A percentile compares a stretch with the other conserved stretches of the same genome.
These are phyloP conservation scores for Bursaphelenchus mucronatus DNA, from an alignment of 1,140 invertebrate species.

Conservation along the genomic window DNA sequence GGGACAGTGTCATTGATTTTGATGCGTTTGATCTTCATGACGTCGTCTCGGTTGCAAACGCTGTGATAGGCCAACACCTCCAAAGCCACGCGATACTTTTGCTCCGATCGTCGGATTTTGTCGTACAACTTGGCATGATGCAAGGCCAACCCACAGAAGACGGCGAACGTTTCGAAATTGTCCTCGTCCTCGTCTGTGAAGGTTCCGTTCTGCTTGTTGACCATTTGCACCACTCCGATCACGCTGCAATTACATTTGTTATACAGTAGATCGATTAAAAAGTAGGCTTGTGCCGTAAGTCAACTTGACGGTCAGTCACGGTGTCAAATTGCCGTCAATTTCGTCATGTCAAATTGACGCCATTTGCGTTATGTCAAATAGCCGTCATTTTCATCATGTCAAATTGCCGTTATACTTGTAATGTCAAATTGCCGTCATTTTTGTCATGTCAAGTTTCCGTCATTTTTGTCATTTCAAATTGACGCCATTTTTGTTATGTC, in stretches of 20 bases:
- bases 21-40: slow-evolving; percentile 64
- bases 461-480: too few relatives aligned
- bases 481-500: too few relatives aligned
- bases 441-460: too few relatives aligned
- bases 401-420: too few relatives aligned
- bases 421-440: too few relatives aligned
- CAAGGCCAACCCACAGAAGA: slow-evolving; percentile 77
- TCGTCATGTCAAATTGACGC: too few relatives aligned
- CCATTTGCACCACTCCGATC: slow-evolving; percentile 81
- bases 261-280: neutral
- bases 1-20: slow-evolving; percentile 54
- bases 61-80: slow-evolving; percentile 80
- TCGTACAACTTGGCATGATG: slow-evolving; percentile 80
- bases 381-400: too few relatives aligned
- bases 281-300: too few relatives aligned
- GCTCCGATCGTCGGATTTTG: slow-evolving; percentile 75
- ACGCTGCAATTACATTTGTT: slow-evolving; percentile 63
- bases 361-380: too few relatives aligned
- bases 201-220: slow-evolving; percentile 71
- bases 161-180: slow-evolving; percentile 76
- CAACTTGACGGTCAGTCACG: too few relatives aligned
- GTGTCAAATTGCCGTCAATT: too few relatives aligned
- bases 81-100: slow-evolving; percentile 74
- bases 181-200: slow-evolving; percentile 76
- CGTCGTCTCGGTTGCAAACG: slow-evolving; percentile 72